These are phyloP conservation scores for Anthonomus grandis DNA, from an alignment of 1,140 invertebrate genomes.

Conservation along the genomic window DNA sequence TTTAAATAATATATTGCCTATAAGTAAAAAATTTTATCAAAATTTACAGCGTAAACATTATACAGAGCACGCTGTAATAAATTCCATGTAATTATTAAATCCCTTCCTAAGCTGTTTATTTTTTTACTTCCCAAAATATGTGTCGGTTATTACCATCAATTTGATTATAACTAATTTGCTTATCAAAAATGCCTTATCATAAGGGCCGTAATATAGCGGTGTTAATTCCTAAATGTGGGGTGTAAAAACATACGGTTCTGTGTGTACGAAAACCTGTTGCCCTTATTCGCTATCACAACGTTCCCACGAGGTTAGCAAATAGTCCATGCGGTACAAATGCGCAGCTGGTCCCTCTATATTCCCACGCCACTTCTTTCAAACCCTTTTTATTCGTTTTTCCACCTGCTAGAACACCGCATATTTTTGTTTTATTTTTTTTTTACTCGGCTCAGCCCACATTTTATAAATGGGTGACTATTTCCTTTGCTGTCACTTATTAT, in stretches of 20 bases:
- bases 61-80: not conserved
- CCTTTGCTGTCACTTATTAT: too few relatives aligned
- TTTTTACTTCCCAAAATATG: too few relatives aligned
- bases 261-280: slow-evolving; percentile 20
- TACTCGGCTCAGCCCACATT: too few relatives aligned
- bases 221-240: slow-evolving; percentile 5
- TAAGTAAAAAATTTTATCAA: slow-evolving; percentile 19
- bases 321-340: slow-evolving; percentile 4
- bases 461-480: too few relatives aligned
- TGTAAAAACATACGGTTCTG: slow-evolving; percentile 23
- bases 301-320: slow-evolving; percentile 23
- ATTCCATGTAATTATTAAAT: not conserved
- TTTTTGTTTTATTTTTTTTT: too few relatives aligned
- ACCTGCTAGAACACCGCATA: slow-evolving; percentile 16
- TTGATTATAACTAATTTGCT: not conserved
- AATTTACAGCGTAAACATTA: slow-evolving; percentile 18
- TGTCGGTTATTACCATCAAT: too few relatives aligned
- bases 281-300: slow-evolving; percentile 18
- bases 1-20: too few relatives aligned
- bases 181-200: not conserved
- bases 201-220: not conserved
- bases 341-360: slow-evolving; percentile 16
- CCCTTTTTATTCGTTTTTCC: slow-evolving; percentile 20
- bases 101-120: not conserved
- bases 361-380: slow-evolving; percentile 19